Base-by-base conservation (phyloP, 2,113 vertebrate genomes). In the Riparia riparia region DNA sequence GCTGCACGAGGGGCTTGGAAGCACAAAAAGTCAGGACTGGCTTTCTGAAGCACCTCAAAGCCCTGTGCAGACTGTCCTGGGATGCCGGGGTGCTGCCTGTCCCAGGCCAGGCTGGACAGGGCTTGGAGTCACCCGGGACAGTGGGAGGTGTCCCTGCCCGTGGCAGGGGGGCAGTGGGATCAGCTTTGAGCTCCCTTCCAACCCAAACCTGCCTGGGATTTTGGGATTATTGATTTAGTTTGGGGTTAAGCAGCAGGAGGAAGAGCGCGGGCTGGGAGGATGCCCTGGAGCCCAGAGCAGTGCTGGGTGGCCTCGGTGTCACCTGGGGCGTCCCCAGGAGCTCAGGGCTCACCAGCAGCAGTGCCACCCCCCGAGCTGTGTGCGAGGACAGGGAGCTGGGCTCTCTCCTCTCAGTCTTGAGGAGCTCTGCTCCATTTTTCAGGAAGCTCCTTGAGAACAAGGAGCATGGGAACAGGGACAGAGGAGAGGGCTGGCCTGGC, bases 191-290 rank as follows among this genome's bases (percentile, higher is more conserved):
- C 16, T 56, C 14, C 49, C 13, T 71, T 39, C 34, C 57, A 31
- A 4, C 14, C 54, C 71, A 42, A 42, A 56, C 25, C 63, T 26
- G 24, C 4, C 47, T 41, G 31, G 49, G 79, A 61, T 34, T 82
- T 53, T 18, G n/a, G 34, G 20, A 10, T 49, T 54, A 6, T 31
- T 2, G 34, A 6, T 2, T 39, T 8, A 0, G 10, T 7, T 16
- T 12, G 69, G 37, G 56, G 65, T 8, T 34, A 4, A 11, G 83
- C 50, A 20, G 56, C 53, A 21, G 68, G 70, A 66, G 92, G 53
- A 51, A 15, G 58, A 21, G 45, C 3, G 0, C 21, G 80, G 50
- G 51, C 63, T 77, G 41, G 61, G 9, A 44, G 57, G 56, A 2
- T 45, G 37, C 8, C 37, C 37, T 37, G 37, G 37, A 37, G 37